These are phyloP conservation scores for Lypha dubia DNA, from an alignment of 2,888 invertebrate species.

Conservation along the genomic window DNA sequence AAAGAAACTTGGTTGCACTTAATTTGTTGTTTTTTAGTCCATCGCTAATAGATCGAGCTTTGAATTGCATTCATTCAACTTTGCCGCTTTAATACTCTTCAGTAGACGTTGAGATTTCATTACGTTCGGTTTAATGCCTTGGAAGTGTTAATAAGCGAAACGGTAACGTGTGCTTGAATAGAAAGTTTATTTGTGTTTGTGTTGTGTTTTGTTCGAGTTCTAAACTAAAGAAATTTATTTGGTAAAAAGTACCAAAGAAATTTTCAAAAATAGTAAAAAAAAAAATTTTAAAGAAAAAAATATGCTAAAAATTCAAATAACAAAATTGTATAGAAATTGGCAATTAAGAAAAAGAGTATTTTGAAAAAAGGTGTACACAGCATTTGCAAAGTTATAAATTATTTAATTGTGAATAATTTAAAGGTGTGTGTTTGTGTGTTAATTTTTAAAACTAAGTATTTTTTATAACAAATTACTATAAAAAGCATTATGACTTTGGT, in stretches of 20 bases:
- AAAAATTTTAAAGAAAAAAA: constrained; percentile 3
- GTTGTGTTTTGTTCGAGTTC: background rate
- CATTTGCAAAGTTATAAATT: constrained; percentile 8
- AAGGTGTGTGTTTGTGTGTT: constrained; percentile 47
- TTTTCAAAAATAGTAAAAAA: constrained; percentile 21
- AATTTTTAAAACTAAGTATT: background rate
- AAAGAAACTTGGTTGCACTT: constrained; percentile 28
- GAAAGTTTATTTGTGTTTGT: constrained; percentile 9
- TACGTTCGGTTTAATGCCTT: constrained; percentile 24
- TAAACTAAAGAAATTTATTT: constrained; percentile 21
- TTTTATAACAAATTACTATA: background rate
- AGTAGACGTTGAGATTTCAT: constrained; percentile 66
- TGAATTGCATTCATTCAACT: constrained; percentile 51
- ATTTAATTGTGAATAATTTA: constrained; percentile 16
- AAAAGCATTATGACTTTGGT: background rate
- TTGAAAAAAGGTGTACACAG: constrained; percentile 9
- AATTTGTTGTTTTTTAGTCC: constrained; percentile 17
- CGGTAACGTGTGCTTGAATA: constrained; percentile 33
- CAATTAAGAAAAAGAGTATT: constrained; percentile 37
- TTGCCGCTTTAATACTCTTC: constrained; percentile 49
- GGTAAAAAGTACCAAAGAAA: constrained; percentile 20
- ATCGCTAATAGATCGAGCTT: constrained; percentile 57
- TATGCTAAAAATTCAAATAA: constrained; percentile 38
- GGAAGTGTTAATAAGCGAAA: constrained; percentile 22
- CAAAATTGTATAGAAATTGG: constrained; percentile 28